Conservation (phyloP, 2,888 invertebrate genomes). For the Latheticus oryzae region DNA sequence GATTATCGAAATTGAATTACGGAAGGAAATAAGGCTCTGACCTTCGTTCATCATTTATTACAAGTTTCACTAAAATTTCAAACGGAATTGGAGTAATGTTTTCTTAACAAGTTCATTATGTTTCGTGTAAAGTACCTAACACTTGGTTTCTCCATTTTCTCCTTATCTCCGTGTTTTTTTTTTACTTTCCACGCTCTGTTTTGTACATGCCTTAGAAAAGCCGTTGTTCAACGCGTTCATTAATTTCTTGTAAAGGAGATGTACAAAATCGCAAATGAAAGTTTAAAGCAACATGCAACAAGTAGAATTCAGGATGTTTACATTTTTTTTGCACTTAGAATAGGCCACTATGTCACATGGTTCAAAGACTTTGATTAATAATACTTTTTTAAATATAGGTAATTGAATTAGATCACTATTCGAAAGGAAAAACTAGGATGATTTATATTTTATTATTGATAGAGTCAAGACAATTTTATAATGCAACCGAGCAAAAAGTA, state of each 20-base stretch:
- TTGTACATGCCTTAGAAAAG: conserved; percentile 40
- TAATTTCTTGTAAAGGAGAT: conserved; percentile 20
- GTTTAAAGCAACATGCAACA: conserved; percentile 14
- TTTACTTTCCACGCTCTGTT: conserved; percentile 52
- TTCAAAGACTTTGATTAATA: conserved; percentile 7
- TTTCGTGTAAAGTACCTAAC: conserved; percentile 29
- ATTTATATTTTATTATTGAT: conserved; percentile 21
- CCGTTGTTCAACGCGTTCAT: conserved; percentile 23
- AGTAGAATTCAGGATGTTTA: conserved; percentile 15
- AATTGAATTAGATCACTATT: too few relatives aligned
- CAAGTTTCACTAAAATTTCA: conserved; percentile 18
- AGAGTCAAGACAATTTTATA: conserved; percentile 17
- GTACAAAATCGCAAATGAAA: conserved; percentile 5
- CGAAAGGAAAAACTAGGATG: too few relatives aligned
- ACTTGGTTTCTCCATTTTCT: conserved; percentile 35
- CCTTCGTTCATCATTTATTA: too few relatives aligned
- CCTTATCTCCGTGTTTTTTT: conserved; percentile 22
- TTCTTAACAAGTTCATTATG: conserved; percentile 18
- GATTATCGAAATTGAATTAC: too few relatives aligned
- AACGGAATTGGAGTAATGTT: conserved; percentile 14
- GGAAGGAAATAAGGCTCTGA: too few relatives aligned
- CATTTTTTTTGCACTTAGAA: conserved; percentile 12
- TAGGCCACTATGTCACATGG: conserved; percentile 29
- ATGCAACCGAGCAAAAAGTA: conserved; percentile 25
- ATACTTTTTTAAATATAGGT: too few relatives aligned